Conservation (phyloP, 2,888 invertebrate genomes). For the Lydus trimaculatus region DNA sequence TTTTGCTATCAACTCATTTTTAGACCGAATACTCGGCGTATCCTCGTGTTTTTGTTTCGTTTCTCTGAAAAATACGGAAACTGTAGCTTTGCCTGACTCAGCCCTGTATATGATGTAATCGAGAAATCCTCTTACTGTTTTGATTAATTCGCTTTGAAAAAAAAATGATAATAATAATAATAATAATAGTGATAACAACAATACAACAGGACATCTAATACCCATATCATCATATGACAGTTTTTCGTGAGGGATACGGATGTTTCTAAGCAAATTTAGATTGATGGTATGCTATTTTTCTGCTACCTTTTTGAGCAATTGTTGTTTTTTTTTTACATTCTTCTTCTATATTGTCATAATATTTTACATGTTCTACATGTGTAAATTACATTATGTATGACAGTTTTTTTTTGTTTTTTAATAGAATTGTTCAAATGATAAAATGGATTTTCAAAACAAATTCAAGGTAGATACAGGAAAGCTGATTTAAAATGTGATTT, state of each 20-base stretch:
- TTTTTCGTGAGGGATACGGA: background rate
- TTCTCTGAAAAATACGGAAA: too few species aligned
- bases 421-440: background rate
- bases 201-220: background rate
- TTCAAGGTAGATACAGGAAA: too few species aligned
- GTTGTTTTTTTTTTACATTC: background rate
- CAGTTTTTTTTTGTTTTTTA: background rate
- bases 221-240: conserved; percentile 4
- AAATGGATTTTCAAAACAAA: too few species aligned
- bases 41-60: too few species aligned
- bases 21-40: too few species aligned
- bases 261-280: conserved; percentile 5
- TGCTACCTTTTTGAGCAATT: background rate
- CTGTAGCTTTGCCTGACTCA: too few species aligned
- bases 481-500: background rate
- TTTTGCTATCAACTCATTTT: too few species aligned
- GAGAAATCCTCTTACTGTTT: too few species aligned
- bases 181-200: background rate
- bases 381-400: background rate
- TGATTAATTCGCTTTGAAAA: background rate
- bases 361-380: background rate
- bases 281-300: background rate
- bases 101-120: too few species aligned
- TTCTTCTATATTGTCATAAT: background rate
- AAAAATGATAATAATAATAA: background rate